Conservation (phyloP, 2,888 invertebrate species). For the Pandemis corylana region DNA sequence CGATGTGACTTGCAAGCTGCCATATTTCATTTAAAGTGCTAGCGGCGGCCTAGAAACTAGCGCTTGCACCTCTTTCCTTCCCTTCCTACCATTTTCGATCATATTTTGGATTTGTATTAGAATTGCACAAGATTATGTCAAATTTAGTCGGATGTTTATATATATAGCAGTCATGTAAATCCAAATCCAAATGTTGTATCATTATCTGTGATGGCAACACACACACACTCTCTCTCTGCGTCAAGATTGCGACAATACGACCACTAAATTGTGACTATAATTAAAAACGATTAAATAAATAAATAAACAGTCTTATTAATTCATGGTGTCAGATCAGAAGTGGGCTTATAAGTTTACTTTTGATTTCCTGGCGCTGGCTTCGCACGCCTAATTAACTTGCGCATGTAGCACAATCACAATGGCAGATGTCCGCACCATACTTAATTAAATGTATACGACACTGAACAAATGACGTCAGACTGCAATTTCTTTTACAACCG, state of each 20-base stretch:
- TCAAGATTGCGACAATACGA: too few relatives aligned
- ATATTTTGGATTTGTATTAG: too few relatives aligned
- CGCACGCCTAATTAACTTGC: constrained; percentile 68
- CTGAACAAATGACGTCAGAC: constrained; percentile 59
- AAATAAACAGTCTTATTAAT: too few relatives aligned
- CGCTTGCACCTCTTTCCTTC: background rate
- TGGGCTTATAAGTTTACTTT: background rate
- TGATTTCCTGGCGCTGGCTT: constrained; percentile 49
- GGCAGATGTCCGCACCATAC: constrained; percentile 69
- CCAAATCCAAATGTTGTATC: background rate
- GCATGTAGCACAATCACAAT: constrained; percentile 69
- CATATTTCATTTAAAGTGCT: constrained; percentile 20
- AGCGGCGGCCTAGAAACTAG: background rate
- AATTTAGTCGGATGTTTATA: too few relatives aligned
- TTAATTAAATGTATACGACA: constrained; percentile 56
- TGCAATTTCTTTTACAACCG: constrained; percentile 49
- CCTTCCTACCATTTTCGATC: too few relatives aligned
- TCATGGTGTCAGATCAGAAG: too few relatives aligned
- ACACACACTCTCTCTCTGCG: too few relatives aligned
- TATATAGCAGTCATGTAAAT: background rate
- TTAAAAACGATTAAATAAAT: too few relatives aligned
- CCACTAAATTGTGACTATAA: too few relatives aligned
- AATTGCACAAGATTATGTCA: too few relatives aligned
- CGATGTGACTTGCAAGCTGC: constrained; percentile 29
- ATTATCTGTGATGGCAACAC: background rate